Evolutionary conservation across 2,888 invertebrate species (phyloP).

Genomic region (Heteropelma amictum): DNA sequence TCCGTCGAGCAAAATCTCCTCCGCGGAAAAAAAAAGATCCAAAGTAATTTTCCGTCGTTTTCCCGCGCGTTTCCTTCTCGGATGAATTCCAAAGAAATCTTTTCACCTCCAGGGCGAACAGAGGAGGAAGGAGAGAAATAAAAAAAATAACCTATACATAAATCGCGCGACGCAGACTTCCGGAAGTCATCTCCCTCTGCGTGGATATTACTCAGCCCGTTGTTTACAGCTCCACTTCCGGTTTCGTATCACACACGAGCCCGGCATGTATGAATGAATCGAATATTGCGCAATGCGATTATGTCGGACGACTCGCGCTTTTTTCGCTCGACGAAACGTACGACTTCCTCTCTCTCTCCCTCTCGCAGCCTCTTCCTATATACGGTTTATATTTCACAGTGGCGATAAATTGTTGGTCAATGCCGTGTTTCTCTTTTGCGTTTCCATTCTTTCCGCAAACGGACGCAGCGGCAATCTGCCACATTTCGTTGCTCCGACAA

Average conservation of each 20-base stretch:
- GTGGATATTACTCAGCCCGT: too few species aligned
- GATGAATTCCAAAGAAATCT: too few species aligned
- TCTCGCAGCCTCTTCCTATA: too few species aligned
- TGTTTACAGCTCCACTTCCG: not conserved
- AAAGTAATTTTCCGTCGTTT: not conserved
- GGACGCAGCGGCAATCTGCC: too few species aligned
- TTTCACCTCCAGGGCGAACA: too few species aligned
- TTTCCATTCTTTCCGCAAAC: not conserved
- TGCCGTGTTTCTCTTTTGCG: not conserved
- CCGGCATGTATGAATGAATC: not conserved
- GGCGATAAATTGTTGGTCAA: slow-evolving; percentile 12
- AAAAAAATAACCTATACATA: not conserved
- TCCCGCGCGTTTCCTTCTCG: not conserved
- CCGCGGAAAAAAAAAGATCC: not conserved
- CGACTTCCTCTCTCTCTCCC: slow-evolving; percentile 24
- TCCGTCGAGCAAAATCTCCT: too few species aligned
- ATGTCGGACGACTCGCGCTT: not conserved
- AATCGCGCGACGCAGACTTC: slow-evolving; percentile 25
- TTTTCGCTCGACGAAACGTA: slow-evolving; percentile 10
- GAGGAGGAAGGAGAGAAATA: too few species aligned
- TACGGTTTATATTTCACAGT: not conserved
- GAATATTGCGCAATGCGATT: slow-evolving; percentile 35
- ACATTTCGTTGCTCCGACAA: too few species aligned
- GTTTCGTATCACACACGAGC: not conserved
- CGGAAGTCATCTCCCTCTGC: not conserved